A percentile compares a stretch with the other conserved stretches of the same genome.
These are phyloP conservation scores for Drosophila sp. DNA, from an alignment of 1,140 invertebrate species.

Conservation along the genomic window DNA sequence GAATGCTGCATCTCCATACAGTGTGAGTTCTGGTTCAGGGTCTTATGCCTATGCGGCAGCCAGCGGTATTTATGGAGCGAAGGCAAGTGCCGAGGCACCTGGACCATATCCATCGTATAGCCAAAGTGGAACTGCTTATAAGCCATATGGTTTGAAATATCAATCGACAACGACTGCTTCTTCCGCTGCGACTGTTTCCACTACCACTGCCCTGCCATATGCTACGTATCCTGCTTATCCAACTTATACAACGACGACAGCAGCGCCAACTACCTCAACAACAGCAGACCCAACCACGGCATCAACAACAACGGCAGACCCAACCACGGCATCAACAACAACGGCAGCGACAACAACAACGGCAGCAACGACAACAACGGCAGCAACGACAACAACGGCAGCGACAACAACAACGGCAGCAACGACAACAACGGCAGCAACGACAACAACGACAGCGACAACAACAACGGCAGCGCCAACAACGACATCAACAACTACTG, in stretches of 20 bases:
- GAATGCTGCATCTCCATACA: not conserved
- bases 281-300: not conserved
- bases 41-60: constrained; percentile 59
- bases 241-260: constrained; percentile 11
- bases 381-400: not conserved
- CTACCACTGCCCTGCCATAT: not conserved
- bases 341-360: constrained; percentile 4
- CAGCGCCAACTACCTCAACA: not conserved
- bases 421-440: constrained; percentile 6
- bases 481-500: not conserved
- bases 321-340: constrained; percentile 16
- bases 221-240: not conserved
- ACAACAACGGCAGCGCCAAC: not conserved
- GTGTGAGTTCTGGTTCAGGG: not conserved
- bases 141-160: constrained; percentile 13
- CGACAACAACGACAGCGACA: constrained; percentile 3
- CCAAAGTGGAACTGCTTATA: constrained; percentile 13
- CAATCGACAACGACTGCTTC: constrained; percentile 21
- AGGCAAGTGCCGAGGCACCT: constrained; percentile 53
- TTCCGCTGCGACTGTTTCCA: not conserved
- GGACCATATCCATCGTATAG: constrained; percentile 34
- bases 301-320: constrained; percentile 12
- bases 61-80: constrained; percentile 52
- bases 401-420: constrained; percentile 7
- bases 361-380: not conserved